Conservation (phyloP, 2,113 vertebrate genomes). For the Penelope pileata region DNA sequence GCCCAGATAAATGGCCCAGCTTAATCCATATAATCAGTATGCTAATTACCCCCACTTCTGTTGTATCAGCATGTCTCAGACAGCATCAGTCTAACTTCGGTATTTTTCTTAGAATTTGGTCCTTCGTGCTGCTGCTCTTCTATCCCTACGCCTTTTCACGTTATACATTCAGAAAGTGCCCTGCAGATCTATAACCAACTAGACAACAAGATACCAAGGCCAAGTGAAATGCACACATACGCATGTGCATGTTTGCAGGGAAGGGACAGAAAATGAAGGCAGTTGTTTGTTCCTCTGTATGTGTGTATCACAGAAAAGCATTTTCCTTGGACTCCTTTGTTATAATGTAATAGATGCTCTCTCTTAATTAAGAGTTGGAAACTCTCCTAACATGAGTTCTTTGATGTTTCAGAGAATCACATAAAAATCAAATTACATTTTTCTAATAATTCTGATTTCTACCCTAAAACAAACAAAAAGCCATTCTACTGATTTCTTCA, state of each 20-base stretch:
- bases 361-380: not conserved
- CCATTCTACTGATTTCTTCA: not conserved
- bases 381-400: not conserved
- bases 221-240: not conserved
- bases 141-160: not conserved
- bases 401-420: not conserved
- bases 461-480: not conserved
- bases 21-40: not conserved
- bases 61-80: not conserved
- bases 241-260: not conserved
- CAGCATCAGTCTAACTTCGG: not conserved
- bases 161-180: not conserved
- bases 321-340: not conserved
- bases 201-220: not conserved
- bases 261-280: not conserved
- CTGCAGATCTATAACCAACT: not conserved
- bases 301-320: not conserved
- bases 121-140: not conserved
- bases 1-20: not conserved
- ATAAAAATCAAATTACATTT: not conserved
- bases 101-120: not conserved
- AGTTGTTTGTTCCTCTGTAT: accelerated
- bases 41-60: not conserved
- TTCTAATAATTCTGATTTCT: not conserved
- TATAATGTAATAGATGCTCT: not conserved